Evolutionary conservation across 2,888 invertebrate genomes (phyloP), one percentile per base, ranked within the genome.

Genomic region (Rugalucina vietnamica): DNA sequence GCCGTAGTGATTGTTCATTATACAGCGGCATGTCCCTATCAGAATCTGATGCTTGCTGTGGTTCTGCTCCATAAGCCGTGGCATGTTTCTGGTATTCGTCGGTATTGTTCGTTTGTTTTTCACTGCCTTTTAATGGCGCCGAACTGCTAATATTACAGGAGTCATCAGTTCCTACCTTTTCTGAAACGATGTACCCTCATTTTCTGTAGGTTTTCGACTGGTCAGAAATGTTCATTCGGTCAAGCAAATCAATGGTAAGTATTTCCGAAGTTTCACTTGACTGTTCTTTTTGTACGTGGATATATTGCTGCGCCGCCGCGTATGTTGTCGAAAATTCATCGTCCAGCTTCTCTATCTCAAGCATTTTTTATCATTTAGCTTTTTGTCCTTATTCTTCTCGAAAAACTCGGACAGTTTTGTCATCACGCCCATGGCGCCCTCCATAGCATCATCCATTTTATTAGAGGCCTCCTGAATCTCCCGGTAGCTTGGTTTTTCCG

Each of bases 21-120:
- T 27, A 32, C 60, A 60, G 29, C 60, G 60, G n/a, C n/a, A n/a
- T n/a, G n/a, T n/a, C n/a, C n/a, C n/a, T n/a, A n/a, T n/a, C n/a
- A n/a, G n/a, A n/a, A n/a, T n/a, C n/a, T n/a, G n/a, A n/a, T 60
- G 60, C 27, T 60, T 60, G 60, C 60, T 60, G 60, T 24, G 60
- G 60, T 60, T 60, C 60, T 60, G 60, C 27, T 60, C 21, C 27
- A 60, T 29, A 60, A 60, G 29, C 60, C 60, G 60, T 60, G 60
- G 24, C 60, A 60, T 60, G 5, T 60, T 60, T 60, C 60, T 60
- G 60, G 60, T 60, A 60, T 29, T 24, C 29, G 60, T 3, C 21
- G 60, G 54, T 54, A 24, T 54, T 8, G 27, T 60, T 60, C 29
- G 27, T 18, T 60, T 29, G 27, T 60, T 60, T 60, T 60, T 29